Evolutionary conservation across 1,140 invertebrate genomes (phyloP).

Genomic region (Cryptotermes secundus): DNA sequence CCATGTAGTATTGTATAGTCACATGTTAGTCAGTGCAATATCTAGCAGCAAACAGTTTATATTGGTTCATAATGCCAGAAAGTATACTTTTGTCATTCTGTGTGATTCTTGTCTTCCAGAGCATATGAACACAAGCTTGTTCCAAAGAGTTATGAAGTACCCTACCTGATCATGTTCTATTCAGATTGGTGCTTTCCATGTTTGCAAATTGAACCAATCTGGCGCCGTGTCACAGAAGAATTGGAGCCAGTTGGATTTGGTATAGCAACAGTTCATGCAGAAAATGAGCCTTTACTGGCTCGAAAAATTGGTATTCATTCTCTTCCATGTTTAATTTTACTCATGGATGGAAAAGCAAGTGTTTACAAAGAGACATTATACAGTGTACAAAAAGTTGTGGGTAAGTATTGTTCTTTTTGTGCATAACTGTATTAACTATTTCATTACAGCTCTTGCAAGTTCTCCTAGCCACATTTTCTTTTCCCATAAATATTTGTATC

Average conservation of each 20-base stretch:
- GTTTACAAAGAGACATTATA: slow-evolving; percentile 76
- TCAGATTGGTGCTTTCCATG: slow-evolving; percentile 93
- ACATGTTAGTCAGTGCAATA: too few relatives aligned
- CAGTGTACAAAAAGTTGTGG: slow-evolving; percentile 76
- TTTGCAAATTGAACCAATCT: slow-evolving; percentile 76
- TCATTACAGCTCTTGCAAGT: too few relatives aligned
- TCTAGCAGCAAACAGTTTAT: too few relatives aligned
- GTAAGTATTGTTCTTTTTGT: slow-evolving; percentile 45
- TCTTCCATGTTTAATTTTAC: slow-evolving; percentile 78
- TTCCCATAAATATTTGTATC: neutral
- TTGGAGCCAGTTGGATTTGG: slow-evolving; percentile 74
- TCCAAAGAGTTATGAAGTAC: slow-evolving; percentile 75
- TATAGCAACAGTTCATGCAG: slow-evolving; percentile 79
- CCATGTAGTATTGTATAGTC: too few relatives aligned
- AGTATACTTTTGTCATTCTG: too few relatives aligned
- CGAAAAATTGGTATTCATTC: slow-evolving; percentile 74
- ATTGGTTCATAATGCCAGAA: too few relatives aligned
- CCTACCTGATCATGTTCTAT: slow-evolving; percentile 85
- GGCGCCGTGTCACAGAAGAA: slow-evolving; percentile 79
- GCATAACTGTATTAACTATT: neutral
- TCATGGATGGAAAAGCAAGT: slow-evolving; percentile 77
- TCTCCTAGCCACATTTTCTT: neutral
- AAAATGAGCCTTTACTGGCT: slow-evolving; percentile 72
- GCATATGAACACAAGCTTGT: slow-evolving; percentile 84
- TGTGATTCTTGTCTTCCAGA: slow-evolving; percentile 51